A percentile compares a stretch with the other conserved stretches of the same genome.
Evolutionary conservation across 2,113 vertebrate genomes (phyloP).

Genomic region (Camelus bactrianus): DNA sequence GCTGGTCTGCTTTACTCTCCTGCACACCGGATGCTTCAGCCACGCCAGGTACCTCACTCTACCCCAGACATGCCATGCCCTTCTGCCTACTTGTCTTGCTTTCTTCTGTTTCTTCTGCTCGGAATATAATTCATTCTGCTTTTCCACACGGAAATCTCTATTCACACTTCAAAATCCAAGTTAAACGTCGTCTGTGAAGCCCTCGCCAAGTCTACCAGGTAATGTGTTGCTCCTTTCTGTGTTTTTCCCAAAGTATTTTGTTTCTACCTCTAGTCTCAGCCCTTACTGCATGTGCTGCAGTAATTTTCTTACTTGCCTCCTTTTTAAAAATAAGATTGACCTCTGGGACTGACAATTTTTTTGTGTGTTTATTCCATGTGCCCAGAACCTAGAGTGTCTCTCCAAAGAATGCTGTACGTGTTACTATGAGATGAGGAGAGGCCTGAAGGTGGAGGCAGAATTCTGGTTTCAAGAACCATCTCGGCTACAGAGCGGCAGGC

Average conservation of each 20-base stretch:
- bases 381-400: background rate
- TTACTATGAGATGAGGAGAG: background rate
- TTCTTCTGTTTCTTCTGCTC: background rate
- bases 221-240: background rate
- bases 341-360: background rate
- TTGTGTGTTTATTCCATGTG: background rate
- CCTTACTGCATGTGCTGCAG: background rate
- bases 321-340: background rate
- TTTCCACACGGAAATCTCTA: background rate
- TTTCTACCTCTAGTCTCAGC: background rate
- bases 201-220: background rate
- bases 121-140: background rate
- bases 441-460: background rate
- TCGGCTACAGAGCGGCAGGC: background rate
- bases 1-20: background rate
- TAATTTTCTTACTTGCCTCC: background rate
- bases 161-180: background rate
- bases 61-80: rapidly evolving
- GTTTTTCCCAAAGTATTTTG: background rate
- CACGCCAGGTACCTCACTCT: background rate
- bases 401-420: background rate
- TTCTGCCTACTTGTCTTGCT: background rate
- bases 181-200: background rate
- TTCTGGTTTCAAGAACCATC: background rate
- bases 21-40: background rate